Conservation (phyloP, 2,888 invertebrate genomes). For the Meiosimyza platycephala region DNA sequence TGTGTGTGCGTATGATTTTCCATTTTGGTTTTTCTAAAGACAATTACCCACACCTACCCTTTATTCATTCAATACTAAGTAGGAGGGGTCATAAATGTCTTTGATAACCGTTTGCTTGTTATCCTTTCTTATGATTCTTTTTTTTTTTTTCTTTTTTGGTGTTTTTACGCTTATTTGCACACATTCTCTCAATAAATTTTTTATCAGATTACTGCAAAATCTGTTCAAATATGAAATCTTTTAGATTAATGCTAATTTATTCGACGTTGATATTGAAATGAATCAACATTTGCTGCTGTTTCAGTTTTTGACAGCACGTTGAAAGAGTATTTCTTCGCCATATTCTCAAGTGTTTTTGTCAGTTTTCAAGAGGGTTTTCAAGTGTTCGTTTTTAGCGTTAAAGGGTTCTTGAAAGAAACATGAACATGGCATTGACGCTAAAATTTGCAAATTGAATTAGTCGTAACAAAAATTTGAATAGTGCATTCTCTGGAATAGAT, state of each 20-base stretch:
- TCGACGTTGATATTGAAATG: constrained; percentile 28
- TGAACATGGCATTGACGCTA: too few species aligned
- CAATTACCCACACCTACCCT: constrained; percentile 32
- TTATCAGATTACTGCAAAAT: constrained; percentile 12
- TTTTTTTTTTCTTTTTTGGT: constrained; percentile 9
- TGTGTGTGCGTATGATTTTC: neutral
- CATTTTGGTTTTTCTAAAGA: constrained; percentile 21
- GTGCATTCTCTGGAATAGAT: too few species aligned
- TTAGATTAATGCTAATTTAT: constrained; percentile 24
- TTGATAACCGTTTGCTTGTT: constrained; percentile 9
- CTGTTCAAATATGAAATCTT: neutral
- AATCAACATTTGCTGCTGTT: constrained; percentile 1
- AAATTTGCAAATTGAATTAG: too few species aligned
- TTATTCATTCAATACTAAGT: neutral
- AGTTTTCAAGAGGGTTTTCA: neutral
- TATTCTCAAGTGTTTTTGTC: constrained; percentile 22
- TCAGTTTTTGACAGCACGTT: constrained; percentile 3
- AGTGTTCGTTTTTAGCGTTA: constrained; percentile 14
- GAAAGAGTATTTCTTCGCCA: constrained; percentile 11
- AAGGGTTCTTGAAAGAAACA: constrained; percentile 16
- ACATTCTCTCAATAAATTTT: neutral
- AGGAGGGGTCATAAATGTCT: neutral
- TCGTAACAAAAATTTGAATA: too few species aligned
- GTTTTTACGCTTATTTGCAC: neutral
- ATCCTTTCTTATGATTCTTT: constrained; percentile 3